Evolutionary conservation across 2,113 vertebrate genomes (phyloP).

Genomic region (Meles meles): DNA sequence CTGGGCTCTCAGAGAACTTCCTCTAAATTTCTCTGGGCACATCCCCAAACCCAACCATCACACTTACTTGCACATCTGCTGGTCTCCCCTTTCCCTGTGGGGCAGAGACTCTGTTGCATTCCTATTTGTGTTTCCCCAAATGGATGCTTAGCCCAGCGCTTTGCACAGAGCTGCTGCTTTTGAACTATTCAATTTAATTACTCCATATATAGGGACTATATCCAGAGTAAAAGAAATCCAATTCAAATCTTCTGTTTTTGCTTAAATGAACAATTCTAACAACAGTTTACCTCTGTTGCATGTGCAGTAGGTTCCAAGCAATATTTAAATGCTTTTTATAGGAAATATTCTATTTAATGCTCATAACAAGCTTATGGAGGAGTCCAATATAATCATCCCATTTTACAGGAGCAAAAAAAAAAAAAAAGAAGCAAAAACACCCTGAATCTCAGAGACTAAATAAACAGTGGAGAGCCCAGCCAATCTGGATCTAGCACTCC

Average conservation of each 20-base stretch:
- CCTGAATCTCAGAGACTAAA: not conserved
- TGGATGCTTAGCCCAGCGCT: not conserved
- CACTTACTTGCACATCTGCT: not conserved
- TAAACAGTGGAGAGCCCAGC: not conserved
- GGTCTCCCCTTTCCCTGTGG: not conserved
- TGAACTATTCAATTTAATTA: not conserved
- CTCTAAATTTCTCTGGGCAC: not conserved
- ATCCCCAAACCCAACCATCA: not conserved
- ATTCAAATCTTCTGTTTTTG: not conserved
- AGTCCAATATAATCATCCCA: not conserved
- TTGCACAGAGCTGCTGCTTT: not conserved
- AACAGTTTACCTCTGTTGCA: not conserved
- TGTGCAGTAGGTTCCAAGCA: not conserved
- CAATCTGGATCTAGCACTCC: not conserved
- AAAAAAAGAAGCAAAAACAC: not conserved
- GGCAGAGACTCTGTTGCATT: not conserved
- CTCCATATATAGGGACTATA: not conserved
- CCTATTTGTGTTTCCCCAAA: not conserved
- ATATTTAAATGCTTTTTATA: not conserved
- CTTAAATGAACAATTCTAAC: not conserved
- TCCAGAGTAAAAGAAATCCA: not conserved
- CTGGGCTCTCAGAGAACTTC: constrained; percentile 55
- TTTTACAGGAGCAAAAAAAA: not conserved
- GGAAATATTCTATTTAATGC: not conserved
- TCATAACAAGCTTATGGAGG: not conserved